These are phyloP conservation scores for Folsomia manolachei DNA, from an alignment of 2,888 invertebrate genomes.

Conservation along the genomic window DNA sequence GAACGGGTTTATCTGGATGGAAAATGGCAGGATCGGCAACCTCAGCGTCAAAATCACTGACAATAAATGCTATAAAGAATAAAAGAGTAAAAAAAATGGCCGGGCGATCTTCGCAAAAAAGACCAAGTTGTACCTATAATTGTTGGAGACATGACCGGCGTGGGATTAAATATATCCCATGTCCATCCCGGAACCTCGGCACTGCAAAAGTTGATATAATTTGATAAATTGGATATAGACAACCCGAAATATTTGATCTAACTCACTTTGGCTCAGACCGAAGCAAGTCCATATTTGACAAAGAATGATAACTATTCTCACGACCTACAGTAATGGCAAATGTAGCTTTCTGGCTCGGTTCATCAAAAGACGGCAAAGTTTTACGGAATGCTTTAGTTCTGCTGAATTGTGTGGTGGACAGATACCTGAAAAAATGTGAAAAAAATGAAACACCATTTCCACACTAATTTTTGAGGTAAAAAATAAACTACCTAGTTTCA, in stretches of 20 bases:
- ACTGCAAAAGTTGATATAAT: too few species aligned
- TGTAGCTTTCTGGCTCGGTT: slow-evolving; percentile 23
- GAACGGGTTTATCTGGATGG: slow-evolving; percentile 20
- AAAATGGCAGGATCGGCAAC: slow-evolving; percentile 6
- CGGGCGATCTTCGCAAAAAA: too few species aligned
- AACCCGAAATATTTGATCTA: background rate
- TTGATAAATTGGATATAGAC: background rate
- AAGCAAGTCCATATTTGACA: slow-evolving; percentile 22
- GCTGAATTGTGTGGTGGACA: slow-evolving; percentile 28
- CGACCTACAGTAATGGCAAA: slow-evolving; percentile 27
- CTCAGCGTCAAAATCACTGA: slow-evolving; percentile 13
- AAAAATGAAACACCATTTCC: background rate
- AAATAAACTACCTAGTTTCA: background rate
- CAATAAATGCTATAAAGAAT: slow-evolving; percentile 21
- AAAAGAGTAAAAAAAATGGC: too few species aligned
- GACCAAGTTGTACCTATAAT: too few species aligned
- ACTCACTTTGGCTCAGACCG: slow-evolving; percentile 19
- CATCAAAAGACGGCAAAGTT: slow-evolving; percentile 25
- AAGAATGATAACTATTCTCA: slow-evolving; percentile 14
- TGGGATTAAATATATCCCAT: slow-evolving; percentile 19
- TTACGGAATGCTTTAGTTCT: slow-evolving; percentile 26
- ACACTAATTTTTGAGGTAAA: background rate
- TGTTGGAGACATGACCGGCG: slow-evolving; percentile 21
- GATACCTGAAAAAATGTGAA: slow-evolving; percentile 7
- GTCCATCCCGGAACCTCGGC: slow-evolving; percentile 11